Percentiles rank a stretch among this genome's conserved stretches.
These are phyloP conservation scores for Uromys caudimaculatus DNA, from an alignment of 2,797 vertebrate species.

Conservation along the genomic window DNA sequence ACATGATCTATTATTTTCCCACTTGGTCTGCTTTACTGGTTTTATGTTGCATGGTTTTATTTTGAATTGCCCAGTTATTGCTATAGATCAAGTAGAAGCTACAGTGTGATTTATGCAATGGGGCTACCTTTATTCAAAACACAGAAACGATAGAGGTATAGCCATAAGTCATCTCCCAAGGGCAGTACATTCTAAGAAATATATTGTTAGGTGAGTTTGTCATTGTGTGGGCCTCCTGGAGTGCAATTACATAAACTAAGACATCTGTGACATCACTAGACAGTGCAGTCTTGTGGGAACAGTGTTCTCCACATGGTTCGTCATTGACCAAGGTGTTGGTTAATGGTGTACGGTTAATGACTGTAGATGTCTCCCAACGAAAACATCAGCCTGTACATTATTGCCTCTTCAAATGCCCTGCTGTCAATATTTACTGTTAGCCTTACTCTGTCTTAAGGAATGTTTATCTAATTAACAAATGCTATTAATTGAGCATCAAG, in stretches of 20 bases:
- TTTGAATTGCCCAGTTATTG: neutral
- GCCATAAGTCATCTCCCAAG: neutral
- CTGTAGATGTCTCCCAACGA: neutral
- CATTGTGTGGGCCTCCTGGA: neutral
- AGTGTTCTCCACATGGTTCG: neutral
- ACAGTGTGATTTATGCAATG: neutral
- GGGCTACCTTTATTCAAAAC: neutral
- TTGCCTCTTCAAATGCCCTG: neutral
- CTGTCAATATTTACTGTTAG: neutral
- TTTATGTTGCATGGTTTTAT: neutral
- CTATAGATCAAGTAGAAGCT: conserved; percentile 35
- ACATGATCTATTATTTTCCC: fast-evolving
- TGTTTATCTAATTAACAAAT: conserved; percentile 5
- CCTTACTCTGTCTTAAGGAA: neutral
- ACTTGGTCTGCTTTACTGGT: conserved; percentile 21
- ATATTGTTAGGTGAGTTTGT: neutral
- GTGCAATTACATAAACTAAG: neutral
- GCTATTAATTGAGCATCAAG: neutral
- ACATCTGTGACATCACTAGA: neutral
- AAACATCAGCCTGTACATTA: neutral
- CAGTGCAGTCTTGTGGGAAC: neutral
- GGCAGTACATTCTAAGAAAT: fast-evolving
- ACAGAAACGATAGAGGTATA: too few species aligned
- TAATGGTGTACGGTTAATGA: neutral
- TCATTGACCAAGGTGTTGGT: neutral